phyloP scores from a whole-genome alignment of 2,888 invertebrate species.

The Petrophora chlorosata region DNA sequence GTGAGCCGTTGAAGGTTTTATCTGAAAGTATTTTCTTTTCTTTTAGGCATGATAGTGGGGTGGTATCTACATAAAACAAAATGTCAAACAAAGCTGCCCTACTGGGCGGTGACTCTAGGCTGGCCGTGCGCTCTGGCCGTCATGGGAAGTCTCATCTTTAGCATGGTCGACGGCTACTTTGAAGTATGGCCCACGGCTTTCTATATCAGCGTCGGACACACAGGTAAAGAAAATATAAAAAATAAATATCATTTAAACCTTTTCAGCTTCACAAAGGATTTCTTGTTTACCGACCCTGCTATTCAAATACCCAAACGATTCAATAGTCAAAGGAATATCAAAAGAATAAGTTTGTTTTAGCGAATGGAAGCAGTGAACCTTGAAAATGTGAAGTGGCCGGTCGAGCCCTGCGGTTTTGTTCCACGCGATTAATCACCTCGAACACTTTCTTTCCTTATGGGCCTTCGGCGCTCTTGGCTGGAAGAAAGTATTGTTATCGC shows the following conservation, averaged over 20 bases:
- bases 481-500: slow-evolving; percentile 27
- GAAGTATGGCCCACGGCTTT: slow-evolving; percentile 87
- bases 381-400: slow-evolving; percentile 20
- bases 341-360: slow-evolving; percentile 13
- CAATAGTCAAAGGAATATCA: slow-evolving; percentile 8
- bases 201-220: slow-evolving; percentile 89
- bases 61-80: slow-evolving; percentile 88
- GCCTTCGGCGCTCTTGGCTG: slow-evolving; percentile 12
- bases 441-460: slow-evolving; percentile 27
- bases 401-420: slow-evolving; percentile 22
- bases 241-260: neutral
- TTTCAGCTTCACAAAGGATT: slow-evolving; percentile 3
- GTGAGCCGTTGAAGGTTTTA: too few relatives aligned
- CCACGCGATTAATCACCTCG: slow-evolving; percentile 30
- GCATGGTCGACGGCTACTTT: slow-evolving; percentile 86
- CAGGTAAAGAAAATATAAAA: slow-evolving; percentile 66
- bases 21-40: neutral
- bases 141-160: slow-evolving; percentile 86
- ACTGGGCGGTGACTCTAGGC: slow-evolving; percentile 80
- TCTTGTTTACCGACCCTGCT: neutral
- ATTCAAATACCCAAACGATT: slow-evolving; percentile 5
- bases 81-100: slow-evolving; percentile 85
- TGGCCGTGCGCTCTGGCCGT: slow-evolving; percentile 85
- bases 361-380: slow-evolving; percentile 14
- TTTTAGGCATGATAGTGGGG: slow-evolving; percentile 87